phyloP scores from a whole-genome alignment of 2,113 vertebrate genomes.

The Ailurus styani region DNA sequence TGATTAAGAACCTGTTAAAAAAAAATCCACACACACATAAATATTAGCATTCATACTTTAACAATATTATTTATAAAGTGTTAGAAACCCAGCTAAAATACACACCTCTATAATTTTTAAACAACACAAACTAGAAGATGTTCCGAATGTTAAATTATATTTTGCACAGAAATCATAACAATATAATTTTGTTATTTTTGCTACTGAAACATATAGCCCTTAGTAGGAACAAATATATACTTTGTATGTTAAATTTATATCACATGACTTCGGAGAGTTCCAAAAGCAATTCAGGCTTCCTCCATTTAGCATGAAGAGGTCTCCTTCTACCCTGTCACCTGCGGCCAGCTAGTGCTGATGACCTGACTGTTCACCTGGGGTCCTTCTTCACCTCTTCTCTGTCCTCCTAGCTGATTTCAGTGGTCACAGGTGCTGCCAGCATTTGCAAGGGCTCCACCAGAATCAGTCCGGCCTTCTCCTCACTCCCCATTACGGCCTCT shows the following conservation, averaged over 20 bases:
- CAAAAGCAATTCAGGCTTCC: neutral
- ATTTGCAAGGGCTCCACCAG: neutral
- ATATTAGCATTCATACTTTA: neutral
- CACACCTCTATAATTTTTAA: neutral
- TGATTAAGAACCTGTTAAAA: conserved; percentile 74
- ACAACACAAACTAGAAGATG: neutral
- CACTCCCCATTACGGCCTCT: neutral
- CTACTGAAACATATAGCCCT: neutral
- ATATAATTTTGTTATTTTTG: neutral
- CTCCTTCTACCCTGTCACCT: neutral
- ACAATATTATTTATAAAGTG: neutral
- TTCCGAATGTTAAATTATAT: neutral
- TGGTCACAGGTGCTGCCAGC: neutral
- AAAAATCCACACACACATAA: neutral
- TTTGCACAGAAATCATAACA: neutral
- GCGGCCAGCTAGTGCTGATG: rapidly evolving
- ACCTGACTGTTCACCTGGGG: neutral
- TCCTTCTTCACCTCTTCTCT: neutral
- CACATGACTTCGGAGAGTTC: neutral
- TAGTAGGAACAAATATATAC: neutral
- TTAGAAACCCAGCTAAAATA: neutral
- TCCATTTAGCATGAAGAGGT: neutral
- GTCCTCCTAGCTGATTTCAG: neutral
- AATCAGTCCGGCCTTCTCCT: neutral
- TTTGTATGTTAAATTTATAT: neutral